phyloP scores from a whole-genome alignment of 2,113 vertebrate genomes.

The Phalacrocorax pelagicus region DNA sequence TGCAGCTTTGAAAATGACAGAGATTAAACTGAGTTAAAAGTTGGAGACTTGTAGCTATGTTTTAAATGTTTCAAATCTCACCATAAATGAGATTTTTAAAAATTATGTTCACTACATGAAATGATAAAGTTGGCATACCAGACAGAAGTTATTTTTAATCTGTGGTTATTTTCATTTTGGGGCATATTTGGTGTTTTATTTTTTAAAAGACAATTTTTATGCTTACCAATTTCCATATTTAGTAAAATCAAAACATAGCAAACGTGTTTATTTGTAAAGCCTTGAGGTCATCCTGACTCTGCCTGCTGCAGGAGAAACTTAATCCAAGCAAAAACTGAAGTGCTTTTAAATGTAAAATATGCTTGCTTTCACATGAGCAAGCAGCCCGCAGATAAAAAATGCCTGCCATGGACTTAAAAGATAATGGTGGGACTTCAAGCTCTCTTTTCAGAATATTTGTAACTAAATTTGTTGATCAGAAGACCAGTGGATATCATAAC shows the following conservation, averaged over 20 bases:
- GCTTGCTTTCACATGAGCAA: slow-evolving; percentile 63
- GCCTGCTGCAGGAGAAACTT: slow-evolving; percentile 51
- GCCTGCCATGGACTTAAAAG: slow-evolving; percentile 1
- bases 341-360: slow-evolving; percentile 71
- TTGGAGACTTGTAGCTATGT: background rate
- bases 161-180: background rate
- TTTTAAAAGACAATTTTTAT: background rate
- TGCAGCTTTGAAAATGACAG: background rate
- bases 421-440: slow-evolving; percentile 29
- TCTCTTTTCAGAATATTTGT: slow-evolving; percentile 29
- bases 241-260: slow-evolving; percentile 10
- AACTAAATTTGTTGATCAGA: slow-evolving; percentile 8
- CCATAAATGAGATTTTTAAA: background rate
- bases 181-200: background rate
- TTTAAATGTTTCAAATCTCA: background rate
- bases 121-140: background rate
- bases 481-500: background rate
- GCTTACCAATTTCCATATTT: background rate
- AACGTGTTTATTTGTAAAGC: slow-evolving; percentile 45
- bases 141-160: background rate
- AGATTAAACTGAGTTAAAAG: background rate
- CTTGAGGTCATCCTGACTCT: slow-evolving; percentile 61
- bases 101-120: background rate
- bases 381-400: slow-evolving; percentile 52
- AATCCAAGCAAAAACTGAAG: slow-evolving; percentile 65